These are phyloP conservation scores for Thalassoma bifasciatum DNA, from an alignment of 2,113 vertebrate genomes.

Conservation along the genomic window DNA sequence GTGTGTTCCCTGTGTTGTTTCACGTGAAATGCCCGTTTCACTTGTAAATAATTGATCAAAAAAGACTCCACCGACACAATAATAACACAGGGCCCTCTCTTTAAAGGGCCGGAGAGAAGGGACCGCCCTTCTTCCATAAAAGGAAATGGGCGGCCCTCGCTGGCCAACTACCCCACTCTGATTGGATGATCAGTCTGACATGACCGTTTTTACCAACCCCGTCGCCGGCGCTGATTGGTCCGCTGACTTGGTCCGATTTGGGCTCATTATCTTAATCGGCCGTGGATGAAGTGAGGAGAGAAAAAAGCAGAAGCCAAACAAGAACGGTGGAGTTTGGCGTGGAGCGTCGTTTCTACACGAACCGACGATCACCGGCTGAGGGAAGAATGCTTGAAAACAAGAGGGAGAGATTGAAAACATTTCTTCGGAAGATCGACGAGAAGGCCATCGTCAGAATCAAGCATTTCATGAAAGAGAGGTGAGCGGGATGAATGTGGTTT, in stretches of 20 bases:
- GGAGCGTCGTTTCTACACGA: constrained; percentile 62
- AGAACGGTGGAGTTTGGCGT: constrained; percentile 59
- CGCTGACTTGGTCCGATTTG: constrained; percentile 81
- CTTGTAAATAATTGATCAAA: constrained; percentile 23
- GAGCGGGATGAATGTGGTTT: constrained; percentile 43
- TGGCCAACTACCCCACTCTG: constrained; percentile 32
- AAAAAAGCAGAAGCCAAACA: constrained; percentile 47
- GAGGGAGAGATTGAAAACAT: constrained; percentile 84
- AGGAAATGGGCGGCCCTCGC: constrained; percentile 69
- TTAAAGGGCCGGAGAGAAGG: neutral
- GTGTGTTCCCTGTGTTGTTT: neutral
- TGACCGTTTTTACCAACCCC: constrained; percentile 56
- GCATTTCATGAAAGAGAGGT: constrained; percentile 87
- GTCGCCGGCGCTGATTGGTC: constrained; percentile 72
- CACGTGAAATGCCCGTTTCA: constrained; percentile 7
- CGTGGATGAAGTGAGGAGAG: constrained; percentile 53
- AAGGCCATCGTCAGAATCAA: constrained; percentile 84
- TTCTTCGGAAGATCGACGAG: constrained; percentile 85
- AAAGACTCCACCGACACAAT: neutral
- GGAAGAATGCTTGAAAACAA: constrained; percentile 86
- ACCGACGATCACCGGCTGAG: constrained; percentile 64
- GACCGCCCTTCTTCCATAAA: constrained; percentile 52
- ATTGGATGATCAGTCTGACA: constrained; percentile 78
- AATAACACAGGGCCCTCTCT: constrained; percentile 5
- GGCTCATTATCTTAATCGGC: constrained; percentile 80